Conservation (phyloP, 2,113 vertebrate species). For the Festucalex cinctus region DNA sequence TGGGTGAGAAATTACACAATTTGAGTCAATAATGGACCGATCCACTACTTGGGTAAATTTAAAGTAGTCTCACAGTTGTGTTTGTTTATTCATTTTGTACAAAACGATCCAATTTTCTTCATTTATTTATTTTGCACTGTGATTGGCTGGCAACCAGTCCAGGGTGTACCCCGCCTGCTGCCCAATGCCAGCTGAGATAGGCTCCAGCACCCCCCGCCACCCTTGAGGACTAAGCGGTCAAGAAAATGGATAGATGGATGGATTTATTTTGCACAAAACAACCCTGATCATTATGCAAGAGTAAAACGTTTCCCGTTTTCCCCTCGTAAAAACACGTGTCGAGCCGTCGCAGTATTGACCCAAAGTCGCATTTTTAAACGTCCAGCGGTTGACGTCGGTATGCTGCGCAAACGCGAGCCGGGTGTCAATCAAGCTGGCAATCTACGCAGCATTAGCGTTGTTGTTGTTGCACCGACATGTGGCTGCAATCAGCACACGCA, state of each 20-base stretch:
- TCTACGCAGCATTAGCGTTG: background rate
- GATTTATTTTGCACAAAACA: too few species aligned
- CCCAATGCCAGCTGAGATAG: too few species aligned
- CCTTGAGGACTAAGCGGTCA: too few species aligned
- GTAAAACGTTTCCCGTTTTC: background rate
- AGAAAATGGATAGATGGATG: too few species aligned
- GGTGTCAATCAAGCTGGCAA: constrained; percentile 7
- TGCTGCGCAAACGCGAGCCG: background rate
- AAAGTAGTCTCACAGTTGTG: too few species aligned
- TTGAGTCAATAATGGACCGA: background rate
- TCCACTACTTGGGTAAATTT: background rate
- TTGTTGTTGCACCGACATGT: constrained; percentile 10
- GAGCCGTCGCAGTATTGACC: background rate
- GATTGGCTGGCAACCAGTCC: too few species aligned
- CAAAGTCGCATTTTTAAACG: background rate
- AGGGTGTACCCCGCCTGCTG: too few species aligned
- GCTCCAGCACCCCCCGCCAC: too few species aligned
- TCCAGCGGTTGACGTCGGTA: background rate
- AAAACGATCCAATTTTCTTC: too few species aligned
- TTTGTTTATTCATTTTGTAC: too few species aligned
- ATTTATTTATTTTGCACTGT: too few species aligned
- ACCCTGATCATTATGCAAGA: background rate
- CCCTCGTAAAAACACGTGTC: background rate
- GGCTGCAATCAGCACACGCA: background rate
- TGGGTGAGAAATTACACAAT: too few species aligned